Percentiles rank a stretch among this genome's conserved stretches.
Conservation (phyloP, 64 coral and sea anemone species). For the Actinia tenebrosa region DNA sequence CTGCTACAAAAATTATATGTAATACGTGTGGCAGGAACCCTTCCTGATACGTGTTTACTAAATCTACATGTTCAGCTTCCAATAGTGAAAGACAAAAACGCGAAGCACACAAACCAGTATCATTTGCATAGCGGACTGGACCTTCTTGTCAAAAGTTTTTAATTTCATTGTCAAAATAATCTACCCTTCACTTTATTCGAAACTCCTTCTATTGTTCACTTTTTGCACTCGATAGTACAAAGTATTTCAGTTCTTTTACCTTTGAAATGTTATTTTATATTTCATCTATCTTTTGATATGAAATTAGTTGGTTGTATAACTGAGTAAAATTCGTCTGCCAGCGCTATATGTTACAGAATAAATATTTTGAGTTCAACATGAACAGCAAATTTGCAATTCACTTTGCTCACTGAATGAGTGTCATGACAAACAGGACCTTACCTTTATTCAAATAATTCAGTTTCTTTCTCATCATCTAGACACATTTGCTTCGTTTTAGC, state of each 20-base stretch:
- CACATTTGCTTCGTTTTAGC: not conserved
- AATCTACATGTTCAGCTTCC: too few relatives aligned
- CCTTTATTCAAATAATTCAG: not conserved
- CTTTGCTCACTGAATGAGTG: not conserved
- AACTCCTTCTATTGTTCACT: not conserved
- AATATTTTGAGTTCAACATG: not conserved
- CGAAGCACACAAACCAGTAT: too few relatives aligned
- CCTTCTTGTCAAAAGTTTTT: not conserved
- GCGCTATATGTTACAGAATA: not conserved
- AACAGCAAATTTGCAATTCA: not conserved
- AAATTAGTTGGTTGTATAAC: not conserved
- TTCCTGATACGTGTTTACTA: too few relatives aligned
- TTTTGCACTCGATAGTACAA: too few relatives aligned
- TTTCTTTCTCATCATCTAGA: not conserved
- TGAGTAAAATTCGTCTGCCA: not conserved
- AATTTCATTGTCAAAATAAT: slow-evolving; percentile 8
- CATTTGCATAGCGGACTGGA: not conserved
- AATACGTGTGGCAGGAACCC: too few relatives aligned
- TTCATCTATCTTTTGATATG: not conserved
- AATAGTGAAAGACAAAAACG: too few relatives aligned
- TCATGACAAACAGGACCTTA: not conserved
- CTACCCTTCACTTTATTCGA: not conserved
- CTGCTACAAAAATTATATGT: too few relatives aligned
- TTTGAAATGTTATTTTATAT: not conserved
- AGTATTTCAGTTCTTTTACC: not conserved